phyloP scores from a whole-genome alignment of 2,113 vertebrate genomes.

The Cavia aperea region DNA sequence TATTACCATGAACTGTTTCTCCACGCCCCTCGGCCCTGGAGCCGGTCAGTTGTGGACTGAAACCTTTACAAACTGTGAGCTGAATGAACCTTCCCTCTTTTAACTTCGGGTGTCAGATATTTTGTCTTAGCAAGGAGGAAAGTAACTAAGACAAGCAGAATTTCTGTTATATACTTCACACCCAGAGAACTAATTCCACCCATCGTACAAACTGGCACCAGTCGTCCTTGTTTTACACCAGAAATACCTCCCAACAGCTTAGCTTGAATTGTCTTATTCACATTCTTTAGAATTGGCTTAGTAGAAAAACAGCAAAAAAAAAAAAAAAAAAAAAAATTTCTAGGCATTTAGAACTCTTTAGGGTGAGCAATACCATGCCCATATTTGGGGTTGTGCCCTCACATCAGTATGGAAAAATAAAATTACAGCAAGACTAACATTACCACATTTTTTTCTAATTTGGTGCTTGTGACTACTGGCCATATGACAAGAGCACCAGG shows the following conservation, averaged over 20 bases:
- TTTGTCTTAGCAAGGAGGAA: too few species aligned
- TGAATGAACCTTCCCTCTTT: too few species aligned
- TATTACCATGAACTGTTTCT: too few species aligned
- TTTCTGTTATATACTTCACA: slow-evolving; percentile 19
- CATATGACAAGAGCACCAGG: background rate
- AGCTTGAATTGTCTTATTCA: background rate
- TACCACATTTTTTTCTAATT: background rate
- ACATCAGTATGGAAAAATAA: background rate
- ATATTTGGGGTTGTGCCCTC: background rate
- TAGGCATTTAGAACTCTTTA: background rate
- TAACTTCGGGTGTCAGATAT: too few species aligned
- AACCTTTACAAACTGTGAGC: too few species aligned
- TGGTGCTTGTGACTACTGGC: background rate
- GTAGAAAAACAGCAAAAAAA: background rate
- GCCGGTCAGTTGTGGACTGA: too few species aligned
- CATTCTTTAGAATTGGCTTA: background rate
- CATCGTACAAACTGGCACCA: background rate
- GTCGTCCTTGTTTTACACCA: background rate
- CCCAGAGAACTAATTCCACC: background rate
- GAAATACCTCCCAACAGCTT: background rate
- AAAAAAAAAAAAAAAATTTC: background rate
- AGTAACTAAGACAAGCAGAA: too few species aligned
- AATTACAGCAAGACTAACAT: background rate
- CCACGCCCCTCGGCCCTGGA: too few species aligned
- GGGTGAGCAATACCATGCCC: background rate